Evolutionary conservation across 1,140 invertebrate species (phyloP).

Genomic region (Popillia japonica): DNA sequence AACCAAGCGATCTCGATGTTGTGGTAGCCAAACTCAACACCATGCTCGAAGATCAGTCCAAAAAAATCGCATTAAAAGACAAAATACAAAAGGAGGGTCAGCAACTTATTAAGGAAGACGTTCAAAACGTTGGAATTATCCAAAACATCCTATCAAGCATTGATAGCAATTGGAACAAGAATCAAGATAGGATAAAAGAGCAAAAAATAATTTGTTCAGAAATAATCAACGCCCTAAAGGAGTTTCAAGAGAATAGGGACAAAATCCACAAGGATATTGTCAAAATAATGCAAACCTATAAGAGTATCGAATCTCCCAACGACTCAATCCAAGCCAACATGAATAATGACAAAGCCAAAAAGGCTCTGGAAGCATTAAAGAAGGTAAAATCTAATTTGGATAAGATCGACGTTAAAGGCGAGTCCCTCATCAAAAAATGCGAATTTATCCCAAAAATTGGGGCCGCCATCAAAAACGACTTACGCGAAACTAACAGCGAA

Average conservation of each 20-base stretch:
- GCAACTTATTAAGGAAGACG: slow-evolving; percentile 81
- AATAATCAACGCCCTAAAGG: slow-evolving; percentile 76
- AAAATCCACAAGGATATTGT: slow-evolving; percentile 74
- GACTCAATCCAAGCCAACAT: slow-evolving; percentile 71
- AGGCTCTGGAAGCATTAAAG: slow-evolving; percentile 75
- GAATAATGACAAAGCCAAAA: slow-evolving; percentile 77
- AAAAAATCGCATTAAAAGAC: slow-evolving; percentile 66
- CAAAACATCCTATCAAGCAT: slow-evolving; percentile 79
- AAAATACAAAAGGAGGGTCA: slow-evolving; percentile 75
- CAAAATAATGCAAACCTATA: slow-evolving; percentile 69
- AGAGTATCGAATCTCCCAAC: slow-evolving; percentile 69
- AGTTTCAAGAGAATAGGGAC: slow-evolving; percentile 76
- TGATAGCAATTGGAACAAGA: slow-evolving; percentile 81
- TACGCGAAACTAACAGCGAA: slow-evolving; percentile 69
- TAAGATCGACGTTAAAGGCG: slow-evolving; percentile 76
- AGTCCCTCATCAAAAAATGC: slow-evolving; percentile 75
- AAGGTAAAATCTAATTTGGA: slow-evolving; percentile 78
- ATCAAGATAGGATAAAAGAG: slow-evolving; percentile 76
- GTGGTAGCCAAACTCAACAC: slow-evolving; percentile 68
- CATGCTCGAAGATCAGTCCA: slow-evolving; percentile 64
- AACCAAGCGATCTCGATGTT: slow-evolving; percentile 66
- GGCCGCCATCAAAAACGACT: slow-evolving; percentile 70
- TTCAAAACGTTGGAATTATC: slow-evolving; percentile 77
- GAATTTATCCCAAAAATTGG: slow-evolving; percentile 80
- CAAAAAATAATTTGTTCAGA: slow-evolving; percentile 78